Conservation (phyloP, 2,113 vertebrate genomes). For the Arvicanthis niloticus region DNA sequence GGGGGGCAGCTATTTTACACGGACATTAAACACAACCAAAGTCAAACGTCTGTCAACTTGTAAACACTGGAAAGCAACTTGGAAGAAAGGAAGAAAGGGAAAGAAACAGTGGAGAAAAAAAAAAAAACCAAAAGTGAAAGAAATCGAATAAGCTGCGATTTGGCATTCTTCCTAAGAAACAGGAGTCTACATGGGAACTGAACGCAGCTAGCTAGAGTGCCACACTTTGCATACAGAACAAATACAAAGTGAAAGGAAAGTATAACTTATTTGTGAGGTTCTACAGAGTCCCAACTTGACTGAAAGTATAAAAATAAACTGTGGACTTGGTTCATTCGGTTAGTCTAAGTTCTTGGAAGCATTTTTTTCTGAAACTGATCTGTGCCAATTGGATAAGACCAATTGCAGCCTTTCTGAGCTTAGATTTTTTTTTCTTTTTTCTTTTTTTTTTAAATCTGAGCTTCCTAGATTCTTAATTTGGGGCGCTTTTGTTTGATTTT, state of each 20-base stretch:
- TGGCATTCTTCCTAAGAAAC: slow-evolving; percentile 85
- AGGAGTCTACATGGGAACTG: slow-evolving; percentile 77
- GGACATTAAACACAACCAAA: slow-evolving; percentile 90
- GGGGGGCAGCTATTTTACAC: slow-evolving; percentile 90
- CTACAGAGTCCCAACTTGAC: slow-evolving; percentile 87
- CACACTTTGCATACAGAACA: slow-evolving; percentile 86
- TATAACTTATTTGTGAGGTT: slow-evolving; percentile 87
- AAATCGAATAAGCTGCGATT: slow-evolving; percentile 86
- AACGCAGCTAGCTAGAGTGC: slow-evolving; percentile 85
- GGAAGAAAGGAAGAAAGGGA: slow-evolving; percentile 77
- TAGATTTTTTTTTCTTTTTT: slow-evolving; percentile 66
- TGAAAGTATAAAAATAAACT: slow-evolving; percentile 91
- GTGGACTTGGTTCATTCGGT: slow-evolving; percentile 87
- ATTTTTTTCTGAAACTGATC: slow-evolving; percentile 79
- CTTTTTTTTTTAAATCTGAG: slow-evolving; percentile 69
- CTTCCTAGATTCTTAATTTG: slow-evolving; percentile 84
- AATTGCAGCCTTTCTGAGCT: slow-evolving; percentile 79
- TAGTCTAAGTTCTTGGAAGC: slow-evolving; percentile 77
- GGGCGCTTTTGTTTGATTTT: slow-evolving; percentile 78
- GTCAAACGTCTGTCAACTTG: slow-evolving; percentile 86
- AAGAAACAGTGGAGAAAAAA: slow-evolving; percentile 62
- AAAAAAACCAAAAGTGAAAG: slow-evolving; percentile 65
- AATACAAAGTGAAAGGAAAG: slow-evolving; percentile 87
- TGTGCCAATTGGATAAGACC: slow-evolving; percentile 79
- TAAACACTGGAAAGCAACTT: slow-evolving; percentile 90